Base-by-base conservation (phyloP, 2,797 vertebrate genomes). In the Gallinago solitaria region DNA sequence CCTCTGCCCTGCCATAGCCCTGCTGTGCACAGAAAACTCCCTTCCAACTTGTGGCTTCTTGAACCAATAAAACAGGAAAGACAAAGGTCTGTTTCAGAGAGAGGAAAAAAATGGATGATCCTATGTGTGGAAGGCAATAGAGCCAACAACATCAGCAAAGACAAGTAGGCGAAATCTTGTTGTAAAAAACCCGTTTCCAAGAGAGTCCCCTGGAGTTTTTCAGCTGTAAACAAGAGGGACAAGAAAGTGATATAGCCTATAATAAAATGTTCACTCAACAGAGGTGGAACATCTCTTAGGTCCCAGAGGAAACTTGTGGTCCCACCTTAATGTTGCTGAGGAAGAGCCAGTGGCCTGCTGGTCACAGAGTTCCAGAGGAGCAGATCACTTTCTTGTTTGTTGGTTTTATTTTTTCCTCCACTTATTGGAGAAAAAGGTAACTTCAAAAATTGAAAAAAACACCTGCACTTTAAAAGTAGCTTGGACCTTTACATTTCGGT, bases 81-180 rank as follows among this genome's bases (percentile, higher is more conserved):
- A 45, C 14, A 84, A 89, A 93, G 17, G 21, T 3, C 21, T 93
- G 27, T 67, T 84, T 79, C 30, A 80, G 64, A 68, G 32, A 74
- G 8, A 78, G 39, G 60, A 43, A 59, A 64, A 43, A 32, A 90
- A 27, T 7, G 47, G 70, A 27, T 68, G n/a, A 43, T 61, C 1
- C 0, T 59, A 54, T 47, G 25, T 5, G 17, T 59, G 47, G 43
- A 91, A 78, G 23, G 24, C 20, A 67, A 39, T 60, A 37, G 8
- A 71, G n/a, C 51, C 78, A 83, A 87, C n/a, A 88, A 17, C 39
- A 82, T 41, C 53, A 65, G n/a, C 67, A 88, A 80, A 89, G 35
- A 54, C 45, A 73, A 75, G 48, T 18, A 59, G 39, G 23, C 16
- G 57, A 88, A 90, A 11, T 19, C 43, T 79, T 80, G 4, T 5